These are phyloP conservation scores for Turritopsis rubra DNA, from an alignment of 30 jellyfish, hydroid and myxozoan species.

Conservation along the genomic window DNA sequence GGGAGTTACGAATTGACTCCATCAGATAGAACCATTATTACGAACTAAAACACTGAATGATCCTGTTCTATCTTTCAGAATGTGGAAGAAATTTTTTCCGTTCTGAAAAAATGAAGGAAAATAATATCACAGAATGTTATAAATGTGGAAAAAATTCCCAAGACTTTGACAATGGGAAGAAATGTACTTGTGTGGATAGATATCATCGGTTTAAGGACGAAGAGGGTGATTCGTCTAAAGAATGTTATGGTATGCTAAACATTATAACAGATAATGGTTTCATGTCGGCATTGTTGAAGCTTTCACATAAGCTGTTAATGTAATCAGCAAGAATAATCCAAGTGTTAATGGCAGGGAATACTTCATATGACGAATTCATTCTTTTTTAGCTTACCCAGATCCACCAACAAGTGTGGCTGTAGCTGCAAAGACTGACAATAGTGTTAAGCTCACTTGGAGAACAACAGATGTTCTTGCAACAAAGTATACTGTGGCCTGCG, in stretches of 20 bases:
- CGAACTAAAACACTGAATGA: too few species aligned
- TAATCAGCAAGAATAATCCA: background rate
- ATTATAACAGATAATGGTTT: background rate
- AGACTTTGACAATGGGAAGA: background rate
- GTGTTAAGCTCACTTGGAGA: background rate
- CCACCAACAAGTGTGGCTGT: background rate
- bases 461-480: background rate
- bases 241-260: background rate
- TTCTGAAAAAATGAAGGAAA: background rate
- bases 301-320: too few species aligned
- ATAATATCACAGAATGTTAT: background rate
- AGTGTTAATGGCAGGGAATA: background rate
- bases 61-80: background rate
- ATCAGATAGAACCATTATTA: too few species aligned
- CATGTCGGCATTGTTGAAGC: background rate
- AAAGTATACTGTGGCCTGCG: background rate
- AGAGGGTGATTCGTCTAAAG: background rate
- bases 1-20: too few species aligned
- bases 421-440: background rate
- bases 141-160: slow-evolving; percentile 1
- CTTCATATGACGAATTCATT: background rate
- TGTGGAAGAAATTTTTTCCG: background rate
- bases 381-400: background rate
- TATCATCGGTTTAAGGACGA: background rate
- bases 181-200: background rate